Percentiles rank a stretch among this genome's conserved stretches.
phyloP scores from a whole-genome alignment of 2,113 vertebrate species.

The Caranx ignobilis region DNA sequence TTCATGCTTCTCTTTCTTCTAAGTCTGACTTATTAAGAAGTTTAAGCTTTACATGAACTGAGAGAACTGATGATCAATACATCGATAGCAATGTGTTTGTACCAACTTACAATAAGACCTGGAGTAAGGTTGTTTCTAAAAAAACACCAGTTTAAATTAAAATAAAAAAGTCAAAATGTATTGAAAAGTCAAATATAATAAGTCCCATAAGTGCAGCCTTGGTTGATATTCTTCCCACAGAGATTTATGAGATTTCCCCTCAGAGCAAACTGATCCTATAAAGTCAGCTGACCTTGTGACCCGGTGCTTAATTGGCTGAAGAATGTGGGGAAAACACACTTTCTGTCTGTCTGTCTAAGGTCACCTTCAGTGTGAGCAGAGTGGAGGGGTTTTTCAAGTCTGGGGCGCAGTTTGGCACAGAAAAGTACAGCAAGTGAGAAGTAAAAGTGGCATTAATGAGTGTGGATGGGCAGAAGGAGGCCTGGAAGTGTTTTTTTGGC shows the following conservation, averaged over 20 bases:
- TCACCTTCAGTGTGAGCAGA: neutral
- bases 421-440: neutral
- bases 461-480: neutral
- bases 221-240: neutral
- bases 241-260: slow-evolving; percentile 11
- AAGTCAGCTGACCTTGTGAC: slow-evolving; percentile 8
- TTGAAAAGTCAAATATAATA: slow-evolving; percentile 21
- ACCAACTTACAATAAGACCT: slow-evolving; percentile 42
- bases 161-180: slow-evolving; percentile 42
- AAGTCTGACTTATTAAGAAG: slow-evolving; percentile 30
- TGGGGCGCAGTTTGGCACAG: neutral
- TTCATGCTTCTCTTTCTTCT: slow-evolving; percentile 34
- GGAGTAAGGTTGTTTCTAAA: slow-evolving; percentile 25
- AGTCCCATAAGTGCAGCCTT: neutral
- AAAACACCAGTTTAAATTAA: slow-evolving; percentile 18
- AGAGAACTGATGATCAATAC: slow-evolving; percentile 11
- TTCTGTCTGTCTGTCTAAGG: slow-evolving; percentile 10
- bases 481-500: neutral
- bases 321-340: slow-evolving; percentile 1
- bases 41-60: slow-evolving; percentile 33
- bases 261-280: neutral
- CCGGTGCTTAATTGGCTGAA: neutral
- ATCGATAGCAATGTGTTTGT: slow-evolving; percentile 27
- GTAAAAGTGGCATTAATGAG: slow-evolving; percentile 4
- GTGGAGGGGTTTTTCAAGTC: slow-evolving; percentile 5